phyloP scores from a whole-genome alignment of 2,797 vertebrate species.

The Channallabes apus region DNA sequence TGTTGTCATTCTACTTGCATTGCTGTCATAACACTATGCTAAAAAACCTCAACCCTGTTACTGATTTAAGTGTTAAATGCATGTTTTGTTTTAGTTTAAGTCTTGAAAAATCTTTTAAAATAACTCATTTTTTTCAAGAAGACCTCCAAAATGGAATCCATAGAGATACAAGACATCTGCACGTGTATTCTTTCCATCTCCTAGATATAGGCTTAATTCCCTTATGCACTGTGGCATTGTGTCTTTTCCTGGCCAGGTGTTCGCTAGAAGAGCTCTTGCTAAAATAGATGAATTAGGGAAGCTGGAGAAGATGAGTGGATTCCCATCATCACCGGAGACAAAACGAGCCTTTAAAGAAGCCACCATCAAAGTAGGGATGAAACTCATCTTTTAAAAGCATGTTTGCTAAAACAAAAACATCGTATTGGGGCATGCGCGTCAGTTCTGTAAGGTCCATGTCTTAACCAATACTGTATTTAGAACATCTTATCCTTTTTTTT shows the following conservation, averaged over 20 bases:
- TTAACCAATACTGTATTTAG: neutral
- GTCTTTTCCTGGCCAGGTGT: constrained; percentile 71
- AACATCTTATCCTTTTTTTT: no score
- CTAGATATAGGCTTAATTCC: neutral
- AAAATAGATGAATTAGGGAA: constrained; percentile 85
- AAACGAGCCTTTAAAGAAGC: constrained; percentile 82
- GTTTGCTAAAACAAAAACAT: neutral
- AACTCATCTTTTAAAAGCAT: neutral
- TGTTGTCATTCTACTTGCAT: neutral
- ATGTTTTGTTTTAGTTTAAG: neutral
- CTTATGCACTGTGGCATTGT: neutral
- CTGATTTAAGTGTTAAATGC: neutral
- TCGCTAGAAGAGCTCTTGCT: constrained; percentile 86
- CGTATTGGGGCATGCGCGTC: neutral
- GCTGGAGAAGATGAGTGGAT: constrained; percentile 73
- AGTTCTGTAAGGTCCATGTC: neutral
- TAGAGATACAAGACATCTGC: neutral
- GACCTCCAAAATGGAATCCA: neutral
- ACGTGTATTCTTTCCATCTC: neutral
- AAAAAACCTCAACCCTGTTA: neutral
- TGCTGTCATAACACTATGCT: neutral
- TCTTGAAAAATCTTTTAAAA: no score
- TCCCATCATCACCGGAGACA: constrained; percentile 65
- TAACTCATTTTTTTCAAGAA: neutral
- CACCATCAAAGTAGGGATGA: constrained; percentile 81